Percentiles rank a stretch among this genome's conserved stretches.
phyloP scores from a whole-genome alignment of 2,113 vertebrate genomes.

The Carollia perspicillata region DNA sequence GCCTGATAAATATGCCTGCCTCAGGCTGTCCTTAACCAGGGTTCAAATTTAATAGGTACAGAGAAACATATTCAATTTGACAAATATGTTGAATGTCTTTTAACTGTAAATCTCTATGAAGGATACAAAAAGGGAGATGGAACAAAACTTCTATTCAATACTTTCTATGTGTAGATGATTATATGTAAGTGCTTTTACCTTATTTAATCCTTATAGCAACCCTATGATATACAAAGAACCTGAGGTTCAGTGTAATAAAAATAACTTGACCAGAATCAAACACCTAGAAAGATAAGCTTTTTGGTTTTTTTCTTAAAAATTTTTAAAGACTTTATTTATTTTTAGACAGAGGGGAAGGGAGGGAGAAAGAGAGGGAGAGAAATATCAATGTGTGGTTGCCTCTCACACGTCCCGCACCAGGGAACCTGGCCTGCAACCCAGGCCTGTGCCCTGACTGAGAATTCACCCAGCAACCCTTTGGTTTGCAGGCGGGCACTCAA shows the following conservation, averaged over 20 bases:
- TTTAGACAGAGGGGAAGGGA: too few species aligned
- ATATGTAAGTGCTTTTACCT: neutral
- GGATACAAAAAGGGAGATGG: neutral
- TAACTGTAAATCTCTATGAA: conserved; percentile 33
- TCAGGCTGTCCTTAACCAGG: neutral
- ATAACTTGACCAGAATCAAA: neutral
- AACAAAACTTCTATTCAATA: neutral
- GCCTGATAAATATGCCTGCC: neutral
- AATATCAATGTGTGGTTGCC: too few species aligned
- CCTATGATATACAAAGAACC: neutral
- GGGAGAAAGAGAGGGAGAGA: too few species aligned
- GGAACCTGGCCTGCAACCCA: too few species aligned
- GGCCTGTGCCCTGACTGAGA: too few species aligned
- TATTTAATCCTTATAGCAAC: conserved; percentile 12
- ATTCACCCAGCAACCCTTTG: too few species aligned
- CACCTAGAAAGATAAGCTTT: neutral
- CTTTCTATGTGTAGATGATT: neutral
- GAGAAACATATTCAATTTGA: conserved; percentile 1
- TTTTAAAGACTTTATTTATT: too few species aligned
- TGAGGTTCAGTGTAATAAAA: neutral
- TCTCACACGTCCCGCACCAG: too few species aligned
- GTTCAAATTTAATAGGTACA: conserved; percentile 30
- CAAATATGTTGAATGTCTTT: conserved; percentile 1
- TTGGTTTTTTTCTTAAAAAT: too few species aligned
- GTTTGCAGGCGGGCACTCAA: too few species aligned